Percentiles rank a stretch among this genome's conserved stretches.
These are phyloP conservation scores for Alaudala cheleensis DNA, from an alignment of 2,113 vertebrate species.

Conservation along the genomic window DNA sequence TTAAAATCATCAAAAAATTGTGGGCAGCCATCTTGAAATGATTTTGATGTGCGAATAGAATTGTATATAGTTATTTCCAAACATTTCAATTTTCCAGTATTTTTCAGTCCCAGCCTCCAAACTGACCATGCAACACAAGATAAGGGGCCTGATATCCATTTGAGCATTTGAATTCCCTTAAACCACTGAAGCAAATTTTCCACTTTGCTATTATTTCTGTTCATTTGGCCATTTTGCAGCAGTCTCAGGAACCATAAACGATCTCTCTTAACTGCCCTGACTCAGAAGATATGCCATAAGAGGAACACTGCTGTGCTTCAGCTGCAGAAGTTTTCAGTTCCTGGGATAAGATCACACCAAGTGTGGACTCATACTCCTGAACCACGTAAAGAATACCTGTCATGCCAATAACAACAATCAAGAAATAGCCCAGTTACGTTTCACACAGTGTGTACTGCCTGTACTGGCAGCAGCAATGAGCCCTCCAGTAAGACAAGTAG, in stretches of 20 bases:
- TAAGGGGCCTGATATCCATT: not conserved
- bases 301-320: not conserved
- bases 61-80: not conserved
- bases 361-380: not conserved
- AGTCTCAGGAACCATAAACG: not conserved
- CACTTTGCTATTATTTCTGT: not conserved
- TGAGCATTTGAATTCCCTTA: not conserved
- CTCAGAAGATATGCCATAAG: not conserved
- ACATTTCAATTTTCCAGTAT: not conserved
- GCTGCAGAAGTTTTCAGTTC: not conserved
- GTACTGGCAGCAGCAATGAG: not conserved
- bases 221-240: not conserved
- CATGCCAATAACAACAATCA: not conserved
- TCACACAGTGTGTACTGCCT: accelerated
- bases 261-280: not conserved
- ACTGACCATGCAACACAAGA: accelerated
- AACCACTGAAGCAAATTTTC: not conserved
- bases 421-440: not conserved
- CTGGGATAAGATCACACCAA: not conserved
- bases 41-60: not conserved
- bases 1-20: not conserved
- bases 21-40: not conserved
- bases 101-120: not conserved
- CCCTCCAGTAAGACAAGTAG: not conserved
- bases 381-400: not conserved